A percentile compares a stretch with the other conserved stretches of the same genome.
Evolutionary conservation across 2,113 vertebrate species (phyloP).

Genomic region (Sylvicapra grimmia): DNA sequence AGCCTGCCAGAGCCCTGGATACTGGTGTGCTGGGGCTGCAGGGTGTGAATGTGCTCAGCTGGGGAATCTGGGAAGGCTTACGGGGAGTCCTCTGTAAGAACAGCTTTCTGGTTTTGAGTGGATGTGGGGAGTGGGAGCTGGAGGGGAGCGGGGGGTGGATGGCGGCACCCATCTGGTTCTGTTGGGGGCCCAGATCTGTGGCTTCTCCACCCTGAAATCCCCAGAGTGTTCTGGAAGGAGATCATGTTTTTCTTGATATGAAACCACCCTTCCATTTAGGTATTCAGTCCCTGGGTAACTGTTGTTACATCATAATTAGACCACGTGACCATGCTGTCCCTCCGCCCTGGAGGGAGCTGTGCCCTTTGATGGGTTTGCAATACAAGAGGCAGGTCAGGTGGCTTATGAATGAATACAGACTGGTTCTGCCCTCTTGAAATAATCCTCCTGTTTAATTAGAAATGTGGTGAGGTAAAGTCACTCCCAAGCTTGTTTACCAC

Average conservation of each 20-base stretch:
- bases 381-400: background rate
- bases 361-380: background rate
- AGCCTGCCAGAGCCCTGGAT: background rate
- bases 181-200: background rate
- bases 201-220: background rate
- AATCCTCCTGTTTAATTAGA: background rate
- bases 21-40: rapidly evolving
- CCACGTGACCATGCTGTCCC: background rate
- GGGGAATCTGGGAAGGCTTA: background rate
- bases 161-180: background rate
- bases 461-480: background rate
- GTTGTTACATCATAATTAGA: background rate
- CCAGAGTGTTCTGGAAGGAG: background rate
- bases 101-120: background rate
- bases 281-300: background rate
- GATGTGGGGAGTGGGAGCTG: background rate
- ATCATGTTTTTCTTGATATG: background rate
- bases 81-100: background rate
- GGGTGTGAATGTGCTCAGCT: background rate
- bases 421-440: background rate
- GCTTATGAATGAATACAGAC: background rate
- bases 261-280: background rate
- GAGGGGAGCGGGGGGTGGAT: background rate
- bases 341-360: background rate
- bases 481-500: background rate